phyloP scores from a whole-genome alignment of 2,797 vertebrate genomes.

The Catamblyrhynchus diadema region DNA sequence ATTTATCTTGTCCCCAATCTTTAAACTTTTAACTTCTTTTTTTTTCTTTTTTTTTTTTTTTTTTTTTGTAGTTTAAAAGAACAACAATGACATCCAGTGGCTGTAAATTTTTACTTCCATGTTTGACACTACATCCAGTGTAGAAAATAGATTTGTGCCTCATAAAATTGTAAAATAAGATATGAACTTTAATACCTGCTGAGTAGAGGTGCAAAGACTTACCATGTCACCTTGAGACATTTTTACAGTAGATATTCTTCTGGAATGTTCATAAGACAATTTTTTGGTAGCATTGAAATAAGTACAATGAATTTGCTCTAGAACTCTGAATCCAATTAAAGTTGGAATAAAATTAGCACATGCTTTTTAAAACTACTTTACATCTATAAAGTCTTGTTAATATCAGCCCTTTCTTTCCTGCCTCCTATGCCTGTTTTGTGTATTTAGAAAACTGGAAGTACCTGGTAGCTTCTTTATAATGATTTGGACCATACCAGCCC shows the following conservation, averaged over 20 bases:
- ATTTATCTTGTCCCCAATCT: neutral
- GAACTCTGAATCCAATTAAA: neutral
- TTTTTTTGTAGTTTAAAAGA: neutral
- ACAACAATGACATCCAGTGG: slow-evolving; percentile 59
- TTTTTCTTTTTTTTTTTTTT: too few relatives aligned
- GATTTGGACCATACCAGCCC: neutral
- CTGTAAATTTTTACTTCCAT: neutral
- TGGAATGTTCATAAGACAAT: neutral
- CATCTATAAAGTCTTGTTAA: neutral
- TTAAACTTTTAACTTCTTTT: neutral
- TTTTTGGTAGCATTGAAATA: neutral
- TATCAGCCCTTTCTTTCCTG: neutral
- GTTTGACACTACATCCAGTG: neutral
- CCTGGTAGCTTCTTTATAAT: neutral
- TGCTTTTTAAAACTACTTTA: neutral
- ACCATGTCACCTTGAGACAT: neutral
- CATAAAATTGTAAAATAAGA: neutral
- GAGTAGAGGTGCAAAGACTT: neutral
- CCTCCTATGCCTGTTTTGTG: neutral
- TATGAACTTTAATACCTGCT: neutral
- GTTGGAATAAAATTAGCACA: neutral
- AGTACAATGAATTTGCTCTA: neutral
- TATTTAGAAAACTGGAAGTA: neutral
- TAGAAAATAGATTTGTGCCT: neutral
- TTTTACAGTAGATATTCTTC: neutral